Conservation (phyloP, 1,140 invertebrate genomes). For the Trypoxylus dichotomus region DNA sequence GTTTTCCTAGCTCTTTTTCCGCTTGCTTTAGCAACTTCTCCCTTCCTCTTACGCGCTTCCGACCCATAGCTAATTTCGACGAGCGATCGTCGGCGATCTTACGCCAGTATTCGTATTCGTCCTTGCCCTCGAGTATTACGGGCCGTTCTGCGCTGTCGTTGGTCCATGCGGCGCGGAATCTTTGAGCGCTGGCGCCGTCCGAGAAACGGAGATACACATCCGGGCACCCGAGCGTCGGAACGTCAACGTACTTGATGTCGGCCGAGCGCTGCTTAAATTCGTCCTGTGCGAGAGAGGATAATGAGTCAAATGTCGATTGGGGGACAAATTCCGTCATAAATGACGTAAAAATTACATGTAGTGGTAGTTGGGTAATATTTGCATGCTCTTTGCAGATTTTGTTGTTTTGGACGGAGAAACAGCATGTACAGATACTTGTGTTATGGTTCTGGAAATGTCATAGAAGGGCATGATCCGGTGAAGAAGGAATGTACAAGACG, state of each 20-base stretch:
- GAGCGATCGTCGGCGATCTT: constrained; percentile 63
- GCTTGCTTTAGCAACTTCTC: constrained; percentile 67
- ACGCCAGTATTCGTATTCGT: constrained; percentile 66
- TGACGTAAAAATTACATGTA: too few relatives aligned
- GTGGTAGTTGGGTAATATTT: too few relatives aligned
- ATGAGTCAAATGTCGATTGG: not conserved
- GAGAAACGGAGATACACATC: constrained; percentile 50
- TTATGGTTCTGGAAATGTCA: too few relatives aligned
- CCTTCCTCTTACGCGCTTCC: constrained; percentile 63
- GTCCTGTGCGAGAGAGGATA: not conserved
- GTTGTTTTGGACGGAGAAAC: too few relatives aligned
- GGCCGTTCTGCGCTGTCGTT: constrained; percentile 39
- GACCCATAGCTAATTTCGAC: constrained; percentile 58
- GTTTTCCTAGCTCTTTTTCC: constrained; percentile 63
- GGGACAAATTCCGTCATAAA: not conserved
- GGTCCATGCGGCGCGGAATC: constrained; percentile 39
- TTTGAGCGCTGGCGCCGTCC: constrained; percentile 44
- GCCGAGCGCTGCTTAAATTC: constrained; percentile 47
- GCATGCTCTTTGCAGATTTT: too few relatives aligned
- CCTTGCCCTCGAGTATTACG: constrained; percentile 56
- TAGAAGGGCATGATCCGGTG: too few relatives aligned
- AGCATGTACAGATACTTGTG: too few relatives aligned
- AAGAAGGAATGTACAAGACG: too few relatives aligned
- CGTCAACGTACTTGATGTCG: constrained; percentile 55
- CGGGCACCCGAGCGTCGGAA: constrained; percentile 45